Conservation (phyloP, 2,888 invertebrate species). For the Entomobrya proxima region DNA sequence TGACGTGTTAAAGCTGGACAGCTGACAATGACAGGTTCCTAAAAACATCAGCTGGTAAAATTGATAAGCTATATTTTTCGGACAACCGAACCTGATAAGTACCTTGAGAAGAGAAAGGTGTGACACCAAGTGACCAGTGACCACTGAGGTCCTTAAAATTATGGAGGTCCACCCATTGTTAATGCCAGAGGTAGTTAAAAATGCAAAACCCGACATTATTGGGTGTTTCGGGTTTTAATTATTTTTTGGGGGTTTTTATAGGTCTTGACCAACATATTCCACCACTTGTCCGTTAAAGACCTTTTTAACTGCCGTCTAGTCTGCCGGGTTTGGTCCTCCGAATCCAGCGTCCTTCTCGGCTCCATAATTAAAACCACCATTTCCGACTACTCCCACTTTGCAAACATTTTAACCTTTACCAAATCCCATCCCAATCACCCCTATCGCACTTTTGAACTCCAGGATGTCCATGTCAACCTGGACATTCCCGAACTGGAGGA, state of each 20-base stretch:
- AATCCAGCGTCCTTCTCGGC: conserved; percentile 53
- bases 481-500: conserved; percentile 45
- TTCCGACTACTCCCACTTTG: conserved; percentile 39
- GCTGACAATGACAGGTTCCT: no score
- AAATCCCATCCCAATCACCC: conserved; percentile 59
- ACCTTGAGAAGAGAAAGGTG: no score
- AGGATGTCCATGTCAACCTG: conserved; percentile 62
- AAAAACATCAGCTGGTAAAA: no score
- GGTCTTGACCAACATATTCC: conserved; percentile 63
- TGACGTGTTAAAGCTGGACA: no score
- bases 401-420: conserved; percentile 52
- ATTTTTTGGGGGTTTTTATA: neutral
- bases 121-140: no score
- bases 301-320: conserved; percentile 66
- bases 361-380: conserved; percentile 48
- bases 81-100: no score
- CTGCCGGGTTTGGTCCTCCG: conserved; percentile 57
- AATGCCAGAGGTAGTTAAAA: conserved; percentile 69
- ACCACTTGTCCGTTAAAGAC: conserved; percentile 60
- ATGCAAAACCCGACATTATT: neutral
- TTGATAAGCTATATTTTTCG: no score
- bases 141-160: no score
- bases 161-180: conserved; percentile 56
- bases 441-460: conserved; percentile 67
- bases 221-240: neutral